Evolutionary conservation across 2,888 invertebrate species (phyloP).

Genomic region (Homarus gammarus): DNA sequence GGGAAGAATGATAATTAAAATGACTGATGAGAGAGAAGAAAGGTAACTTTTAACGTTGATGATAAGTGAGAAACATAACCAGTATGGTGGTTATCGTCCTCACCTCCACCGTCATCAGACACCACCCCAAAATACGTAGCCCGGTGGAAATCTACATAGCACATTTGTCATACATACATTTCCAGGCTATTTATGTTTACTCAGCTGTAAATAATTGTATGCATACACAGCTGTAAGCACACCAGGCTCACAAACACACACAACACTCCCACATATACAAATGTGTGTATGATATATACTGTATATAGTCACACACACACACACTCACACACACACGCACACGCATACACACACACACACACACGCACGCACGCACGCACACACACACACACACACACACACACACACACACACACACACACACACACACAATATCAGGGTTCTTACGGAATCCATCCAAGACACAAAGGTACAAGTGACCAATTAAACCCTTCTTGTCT

Average conservation of each 20-base stretch:
- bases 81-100: too few species aligned
- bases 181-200: slow-evolving; percentile 18
- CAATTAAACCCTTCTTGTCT: too few species aligned
- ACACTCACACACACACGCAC: not conserved
- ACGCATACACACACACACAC: too few species aligned
- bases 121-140: not conserved
- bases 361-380: not conserved
- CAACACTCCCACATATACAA: slow-evolving; percentile 7
- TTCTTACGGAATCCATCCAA: too few species aligned
- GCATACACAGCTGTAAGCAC: not conserved
- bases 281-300: not conserved
- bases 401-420: too few species aligned
- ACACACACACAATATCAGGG: too few species aligned
- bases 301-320: too few species aligned
- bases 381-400: not conserved
- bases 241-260: not conserved
- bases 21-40: too few species aligned
- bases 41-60: too few species aligned
- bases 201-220: slow-evolving; percentile 14
- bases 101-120: not conserved
- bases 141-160: not conserved
- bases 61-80: too few species aligned
- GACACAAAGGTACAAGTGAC: too few species aligned
- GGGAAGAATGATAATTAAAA: too few species aligned
- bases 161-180: slow-evolving; percentile 5